A percentile compares a stretch with the other conserved stretches of the same genome.
Evolutionary conservation across 2,113 vertebrate species (phyloP).

Genomic region (Elephas maximus): DNA sequence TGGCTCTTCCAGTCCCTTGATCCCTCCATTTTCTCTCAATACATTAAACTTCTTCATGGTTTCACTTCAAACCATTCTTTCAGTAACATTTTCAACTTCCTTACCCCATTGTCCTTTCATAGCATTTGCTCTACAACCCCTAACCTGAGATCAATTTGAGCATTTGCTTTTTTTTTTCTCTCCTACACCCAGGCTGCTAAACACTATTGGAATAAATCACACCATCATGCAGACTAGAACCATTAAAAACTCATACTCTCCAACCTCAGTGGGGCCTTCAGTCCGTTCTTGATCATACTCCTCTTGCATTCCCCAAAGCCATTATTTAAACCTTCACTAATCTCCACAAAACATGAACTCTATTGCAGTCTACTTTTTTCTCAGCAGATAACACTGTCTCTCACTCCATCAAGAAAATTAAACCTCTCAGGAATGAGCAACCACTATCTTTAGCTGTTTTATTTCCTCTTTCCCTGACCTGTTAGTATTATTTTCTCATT

Average conservation of each 20-base stretch:
- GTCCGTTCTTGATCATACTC: background rate
- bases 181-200: background rate
- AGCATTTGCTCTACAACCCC: background rate
- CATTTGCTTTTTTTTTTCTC: conserved; percentile 35
- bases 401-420: background rate
- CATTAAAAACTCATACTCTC: conserved; percentile 2
- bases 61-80: conserved; percentile 30
- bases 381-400: background rate
- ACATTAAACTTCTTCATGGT: conserved; percentile 1
- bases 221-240: background rate
- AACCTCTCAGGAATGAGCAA: background rate
- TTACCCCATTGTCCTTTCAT: background rate
- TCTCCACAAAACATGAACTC: background rate
- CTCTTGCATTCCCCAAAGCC: background rate
- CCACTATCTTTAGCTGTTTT: background rate
- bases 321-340: background rate
- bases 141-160: background rate
- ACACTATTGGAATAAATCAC: background rate
- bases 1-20: background rate
- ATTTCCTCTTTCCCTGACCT: conserved; percentile 20
- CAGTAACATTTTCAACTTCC: background rate
- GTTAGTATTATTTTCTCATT: conserved; percentile 30
- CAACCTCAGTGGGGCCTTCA: background rate
- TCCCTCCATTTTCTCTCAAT: background rate
- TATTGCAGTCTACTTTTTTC: background rate